These are phyloP conservation scores for Brachionus koreanus DNA, from an alignment of 1,140 invertebrate genomes.

Conservation along the genomic window DNA sequence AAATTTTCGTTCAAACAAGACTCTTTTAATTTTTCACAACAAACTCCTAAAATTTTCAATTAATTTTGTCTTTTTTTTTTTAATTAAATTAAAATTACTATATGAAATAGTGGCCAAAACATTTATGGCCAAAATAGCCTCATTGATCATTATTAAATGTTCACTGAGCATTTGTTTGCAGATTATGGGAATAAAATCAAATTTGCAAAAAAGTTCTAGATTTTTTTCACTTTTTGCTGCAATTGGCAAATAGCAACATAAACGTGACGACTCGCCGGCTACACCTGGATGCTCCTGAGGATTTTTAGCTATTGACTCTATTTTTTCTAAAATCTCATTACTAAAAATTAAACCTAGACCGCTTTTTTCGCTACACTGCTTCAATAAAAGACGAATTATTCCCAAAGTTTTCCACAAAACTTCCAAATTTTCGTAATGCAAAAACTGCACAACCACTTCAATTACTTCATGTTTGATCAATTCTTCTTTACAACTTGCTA, in stretches of 20 bases:
- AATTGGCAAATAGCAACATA: slow-evolving; percentile 33
- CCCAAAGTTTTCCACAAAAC: slow-evolving; percentile 21
- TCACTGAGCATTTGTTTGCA: slow-evolving; percentile 19
- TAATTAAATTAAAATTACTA: not conserved
- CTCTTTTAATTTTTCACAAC: slow-evolving; percentile 1
- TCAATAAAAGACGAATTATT: slow-evolving; percentile 36
- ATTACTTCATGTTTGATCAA: slow-evolving; percentile 17
- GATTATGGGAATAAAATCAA: slow-evolving; percentile 15
- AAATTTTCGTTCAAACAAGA: not conserved
- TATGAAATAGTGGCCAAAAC: not conserved
- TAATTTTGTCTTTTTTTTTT: not conserved
- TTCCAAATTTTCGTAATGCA: slow-evolving; percentile 22
- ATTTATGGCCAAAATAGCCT: slow-evolving; percentile 26
- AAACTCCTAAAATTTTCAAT: not conserved
- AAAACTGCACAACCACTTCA: not conserved
- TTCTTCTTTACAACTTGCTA: slow-evolving; percentile 23
- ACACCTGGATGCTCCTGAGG: slow-evolving; percentile 24
- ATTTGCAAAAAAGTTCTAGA: not conserved
- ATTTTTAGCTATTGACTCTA: slow-evolving; percentile 20
- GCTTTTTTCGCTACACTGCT: not conserved
- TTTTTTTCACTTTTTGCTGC: slow-evolving; percentile 18
- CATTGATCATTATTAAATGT: slow-evolving; percentile 42
- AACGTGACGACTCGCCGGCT: not conserved
- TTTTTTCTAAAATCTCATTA: slow-evolving; percentile 1
- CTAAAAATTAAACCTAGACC: slow-evolving; percentile 1